A percentile compares a stretch with the other conserved stretches of the same genome.
Conservation (phyloP, 2,113 vertebrate genomes). For the Heptranchias perlo region DNA sequence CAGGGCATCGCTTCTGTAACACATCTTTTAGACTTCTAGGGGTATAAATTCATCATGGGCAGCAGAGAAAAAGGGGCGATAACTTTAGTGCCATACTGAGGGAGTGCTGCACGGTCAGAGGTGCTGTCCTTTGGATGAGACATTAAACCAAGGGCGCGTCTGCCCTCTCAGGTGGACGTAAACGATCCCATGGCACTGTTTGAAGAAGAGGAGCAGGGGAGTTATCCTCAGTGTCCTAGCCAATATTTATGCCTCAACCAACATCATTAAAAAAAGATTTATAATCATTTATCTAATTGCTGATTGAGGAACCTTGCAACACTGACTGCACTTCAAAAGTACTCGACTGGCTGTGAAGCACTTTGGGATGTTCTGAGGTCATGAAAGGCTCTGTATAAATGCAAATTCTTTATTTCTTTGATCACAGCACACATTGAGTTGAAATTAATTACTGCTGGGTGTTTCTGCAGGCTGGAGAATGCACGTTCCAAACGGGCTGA, state of each 20-base stretch:
- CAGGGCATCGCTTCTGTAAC: background rate
- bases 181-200: background rate
- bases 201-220: background rate
- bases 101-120: background rate
- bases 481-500: too few species aligned
- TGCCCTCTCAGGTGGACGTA: background rate
- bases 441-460: too few species aligned
- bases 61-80: background rate
- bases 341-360: background rate
- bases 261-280: background rate
- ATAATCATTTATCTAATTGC: background rate
- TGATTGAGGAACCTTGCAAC: background rate
- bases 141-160: background rate
- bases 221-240: background rate
- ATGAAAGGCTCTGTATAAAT: background rate
- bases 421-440: too few species aligned
- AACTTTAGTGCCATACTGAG: background rate
- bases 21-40: background rate
- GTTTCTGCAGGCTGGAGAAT: too few species aligned
- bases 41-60: background rate
- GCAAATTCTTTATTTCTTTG: too few species aligned
- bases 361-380: background rate
- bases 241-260: background rate
- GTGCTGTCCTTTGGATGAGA: background rate
- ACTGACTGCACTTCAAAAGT: background rate